Base-by-base conservation (phyloP, 2,888 invertebrate genomes). In the Idaea biselata region DNA sequence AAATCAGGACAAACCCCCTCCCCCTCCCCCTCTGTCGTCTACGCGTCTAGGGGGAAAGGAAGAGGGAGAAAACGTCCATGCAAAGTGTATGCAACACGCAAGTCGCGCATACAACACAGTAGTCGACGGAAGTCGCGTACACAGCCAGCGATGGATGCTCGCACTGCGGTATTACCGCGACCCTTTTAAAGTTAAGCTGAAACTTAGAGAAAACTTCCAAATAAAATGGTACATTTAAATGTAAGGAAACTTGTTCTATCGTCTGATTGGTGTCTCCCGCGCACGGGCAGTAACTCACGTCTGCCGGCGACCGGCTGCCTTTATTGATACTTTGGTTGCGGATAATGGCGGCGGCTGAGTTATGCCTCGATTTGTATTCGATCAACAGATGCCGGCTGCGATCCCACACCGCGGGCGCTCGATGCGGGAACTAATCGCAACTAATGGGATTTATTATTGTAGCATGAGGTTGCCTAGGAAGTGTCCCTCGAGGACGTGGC, bases 291-390 rank as follows among this genome's bases (percentile, higher is more conserved):
- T 25, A 25, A 25, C 25, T 64, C 25, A 25, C 25, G 68, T 59
- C 56, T 60, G 58, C 55, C 55, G 62, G 62, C 55, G 64, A 67
- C 62, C 69, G 63, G 58, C 66, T 69, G 66, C 63, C 63, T 66
- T 69, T 68, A 69, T 68, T 63, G 68, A 68, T 65, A 66, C 62
- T 66, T 69, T 16, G 64, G 25, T 62, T 55, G 59, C 63, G 67
- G 25, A 33, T 67, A 63, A 69, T 62, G 62, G 60, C 57, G 44
- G 16, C 44, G 18, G 11, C 56, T 60, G 63, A 66, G 60, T 61
- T 60, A 64, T 66, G 64, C 60, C 60, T 62, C 60, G 63, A 60
- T 62, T 59, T 60, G 44, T 58, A 56, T 58, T 63, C 55, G 32
- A 69, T 67, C 65, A 16, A 60, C 63, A 62, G 58, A 61, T 61